phyloP scores from a whole-genome alignment of 2,113 vertebrate genomes.

The Plecotus auritus region DNA sequence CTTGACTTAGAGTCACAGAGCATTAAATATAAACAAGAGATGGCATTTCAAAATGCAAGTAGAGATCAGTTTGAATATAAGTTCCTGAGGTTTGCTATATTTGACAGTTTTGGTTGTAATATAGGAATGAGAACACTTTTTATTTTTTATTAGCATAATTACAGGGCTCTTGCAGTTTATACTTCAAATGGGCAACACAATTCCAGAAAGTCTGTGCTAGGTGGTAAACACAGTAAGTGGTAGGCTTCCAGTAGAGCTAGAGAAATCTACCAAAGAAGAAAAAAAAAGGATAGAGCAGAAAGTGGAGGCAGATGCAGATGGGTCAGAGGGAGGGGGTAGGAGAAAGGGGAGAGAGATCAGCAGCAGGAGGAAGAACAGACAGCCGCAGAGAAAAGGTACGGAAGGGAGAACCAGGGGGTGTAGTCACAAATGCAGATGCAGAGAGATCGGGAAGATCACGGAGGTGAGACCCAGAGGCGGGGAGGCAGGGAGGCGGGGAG shows the following conservation, averaged over 20 bases:
- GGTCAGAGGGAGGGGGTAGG: not conserved
- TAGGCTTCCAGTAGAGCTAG: not conserved
- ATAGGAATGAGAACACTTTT: not conserved
- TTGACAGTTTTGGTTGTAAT: constrained; percentile 16
- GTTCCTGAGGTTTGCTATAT: not conserved
- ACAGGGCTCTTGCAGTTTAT: not conserved
- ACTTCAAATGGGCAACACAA: not conserved
- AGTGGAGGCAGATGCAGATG: not conserved
- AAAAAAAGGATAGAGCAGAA: not conserved
- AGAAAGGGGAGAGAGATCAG: not conserved
- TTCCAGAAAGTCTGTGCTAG: not conserved
- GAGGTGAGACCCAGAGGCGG: not conserved
- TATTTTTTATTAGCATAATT: constrained; percentile 8
- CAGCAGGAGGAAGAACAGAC: not conserved
- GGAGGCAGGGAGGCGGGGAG: too few relatives aligned
- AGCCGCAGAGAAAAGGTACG: not conserved
- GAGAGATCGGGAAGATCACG: not conserved
- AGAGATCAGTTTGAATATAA: not conserved
- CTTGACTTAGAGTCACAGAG: not conserved
- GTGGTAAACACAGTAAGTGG: not conserved
- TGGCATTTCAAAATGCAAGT: not conserved
- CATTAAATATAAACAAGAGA: constrained; percentile 23
- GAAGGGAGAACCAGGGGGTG: not conserved
- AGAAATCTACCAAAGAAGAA: not conserved
- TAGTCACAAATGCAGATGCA: not conserved